Base-by-base conservation (phyloP, 2,797 vertebrate species). In the Poecilia picta region DNA sequence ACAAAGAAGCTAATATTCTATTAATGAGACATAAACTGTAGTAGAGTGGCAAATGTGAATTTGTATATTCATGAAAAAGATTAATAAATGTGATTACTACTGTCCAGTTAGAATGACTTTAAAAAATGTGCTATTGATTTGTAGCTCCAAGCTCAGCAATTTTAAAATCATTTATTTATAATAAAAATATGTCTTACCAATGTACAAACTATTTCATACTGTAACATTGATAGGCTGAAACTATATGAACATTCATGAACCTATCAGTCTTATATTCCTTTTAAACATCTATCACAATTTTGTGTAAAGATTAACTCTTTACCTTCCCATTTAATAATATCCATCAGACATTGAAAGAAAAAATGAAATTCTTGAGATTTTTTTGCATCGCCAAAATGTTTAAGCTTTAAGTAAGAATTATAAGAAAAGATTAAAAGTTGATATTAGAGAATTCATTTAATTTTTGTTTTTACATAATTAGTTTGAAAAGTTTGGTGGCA, bases 61-160 rank as follows among this genome's bases (percentile, higher is more conserved):
- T 96, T 95, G 94, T 94, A 96, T 95, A 94, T 95, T 95, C 95
- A 96, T 96, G 96, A 96, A 96, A 95, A 96, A 91, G 8, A 77
- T 89, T 91, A 94, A 95, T 94, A 93, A 93, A 94, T 93, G 92
- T 96, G 95, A 96, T 96, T 96, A 96, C 96, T 96, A 94, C 90
- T 90, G 94, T 93, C 85, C 91, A 91, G 91, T 84, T 87, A 92
- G 88, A 91, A 85, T 88, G 89, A 93, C 78, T 59, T 51, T 33
- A 55, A 51, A 82, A 90, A 88, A 85, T 82, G 82, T 86, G 78
- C 90, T 84, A 82, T 39, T 84, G 68, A 74, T 72, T 12, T 41
- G 83, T 82, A 20, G 5, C 78, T 31, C 59, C 74, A 76, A 74
- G 25, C 18, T 46, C 12, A 20, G 76, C 45, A 33, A 28, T 25